These are phyloP conservation scores for Herpailurus yagouaroundi DNA, from an alignment of 2,113 vertebrate species.

Conservation along the genomic window DNA sequence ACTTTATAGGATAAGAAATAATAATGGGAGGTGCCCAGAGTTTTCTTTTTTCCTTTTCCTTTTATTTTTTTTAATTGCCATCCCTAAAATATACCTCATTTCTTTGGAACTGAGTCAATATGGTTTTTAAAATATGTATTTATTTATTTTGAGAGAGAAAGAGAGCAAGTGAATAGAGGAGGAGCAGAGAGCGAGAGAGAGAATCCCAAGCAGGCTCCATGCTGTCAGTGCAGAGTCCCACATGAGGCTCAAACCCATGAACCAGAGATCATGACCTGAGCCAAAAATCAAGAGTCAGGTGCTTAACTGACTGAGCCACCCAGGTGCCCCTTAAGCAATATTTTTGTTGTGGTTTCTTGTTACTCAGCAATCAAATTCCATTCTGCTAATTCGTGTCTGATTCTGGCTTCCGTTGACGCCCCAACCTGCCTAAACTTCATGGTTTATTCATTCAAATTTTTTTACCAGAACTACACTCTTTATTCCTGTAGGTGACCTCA, in stretches of 20 bases:
- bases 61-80: neutral
- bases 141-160: too few relatives aligned
- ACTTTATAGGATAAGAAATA: neutral
- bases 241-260: too few relatives aligned
- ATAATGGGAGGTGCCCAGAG: neutral
- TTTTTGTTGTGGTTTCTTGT: neutral
- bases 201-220: too few relatives aligned
- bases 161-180: too few relatives aligned
- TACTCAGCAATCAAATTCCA: neutral
- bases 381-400: neutral
- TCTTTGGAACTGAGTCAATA: neutral
- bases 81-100: neutral
- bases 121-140: neutral
- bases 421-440: neutral
- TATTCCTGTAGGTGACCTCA: neutral
- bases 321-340: neutral
- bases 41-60: neutral
- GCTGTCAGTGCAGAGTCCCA: too few relatives aligned
- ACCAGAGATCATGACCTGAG: too few relatives aligned
- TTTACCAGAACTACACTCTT: neutral
- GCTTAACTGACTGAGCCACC: too few relatives aligned
- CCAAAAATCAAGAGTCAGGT: too few relatives aligned
- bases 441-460: neutral
- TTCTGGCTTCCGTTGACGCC: neutral
- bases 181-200: too few relatives aligned